phyloP scores from a whole-genome alignment of 1,140 invertebrate genomes.

The Bradynema listronoti region DNA sequence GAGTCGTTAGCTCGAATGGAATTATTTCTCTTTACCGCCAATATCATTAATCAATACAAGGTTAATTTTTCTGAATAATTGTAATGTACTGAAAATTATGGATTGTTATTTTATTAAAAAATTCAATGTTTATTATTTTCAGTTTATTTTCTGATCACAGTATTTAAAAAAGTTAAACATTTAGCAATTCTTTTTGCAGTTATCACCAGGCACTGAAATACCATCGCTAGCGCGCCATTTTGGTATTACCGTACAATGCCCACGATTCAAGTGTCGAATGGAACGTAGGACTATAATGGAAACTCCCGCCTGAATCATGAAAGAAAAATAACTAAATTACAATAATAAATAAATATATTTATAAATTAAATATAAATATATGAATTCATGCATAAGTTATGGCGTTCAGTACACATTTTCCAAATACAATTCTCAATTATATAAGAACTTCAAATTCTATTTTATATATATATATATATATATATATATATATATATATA shows the following conservation, averaged over 20 bases:
- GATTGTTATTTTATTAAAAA: neutral
- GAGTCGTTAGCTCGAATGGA: constrained; percentile 34
- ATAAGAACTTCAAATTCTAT: no score
- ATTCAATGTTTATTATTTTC: neutral
- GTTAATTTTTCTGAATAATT: constrained; percentile 7
- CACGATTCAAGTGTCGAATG: neutral
- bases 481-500: no score
- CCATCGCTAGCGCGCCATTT: neutral
- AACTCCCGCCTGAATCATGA: no score
- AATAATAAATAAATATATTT: no score
- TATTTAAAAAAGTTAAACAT: neutral
- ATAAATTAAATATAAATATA: no score
- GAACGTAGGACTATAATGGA: no score
- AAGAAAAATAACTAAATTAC: no score
- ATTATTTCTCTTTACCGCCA: constrained; percentile 28
- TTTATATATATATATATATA: no score
- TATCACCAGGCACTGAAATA: neutral
- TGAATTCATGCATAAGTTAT: no score
- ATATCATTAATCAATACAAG: constrained; percentile 32
- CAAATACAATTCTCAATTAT: no score
- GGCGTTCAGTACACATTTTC: no score
- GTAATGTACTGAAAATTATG: neutral
- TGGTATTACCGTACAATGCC: neutral
- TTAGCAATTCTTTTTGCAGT: neutral
- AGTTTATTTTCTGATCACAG: neutral